Percentiles rank a stretch among this genome's conserved stretches.
These are phyloP conservation scores for Zaprionus inermis DNA, from an alignment of 1,140 invertebrate genomes.

Conservation along the genomic window DNA sequence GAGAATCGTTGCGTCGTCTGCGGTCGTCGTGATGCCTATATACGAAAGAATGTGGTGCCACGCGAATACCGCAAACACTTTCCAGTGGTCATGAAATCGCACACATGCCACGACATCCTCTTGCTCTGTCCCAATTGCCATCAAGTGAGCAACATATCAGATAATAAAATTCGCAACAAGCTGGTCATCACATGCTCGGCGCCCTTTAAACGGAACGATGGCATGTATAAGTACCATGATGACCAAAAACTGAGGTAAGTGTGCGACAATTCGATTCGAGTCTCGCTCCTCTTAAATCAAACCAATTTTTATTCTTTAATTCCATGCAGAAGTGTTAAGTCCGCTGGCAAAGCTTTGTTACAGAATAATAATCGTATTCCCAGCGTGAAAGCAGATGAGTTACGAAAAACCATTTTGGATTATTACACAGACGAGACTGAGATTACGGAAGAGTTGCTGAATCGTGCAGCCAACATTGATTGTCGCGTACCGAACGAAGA, in stretches of 20 bases:
- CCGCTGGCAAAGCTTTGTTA: constrained; percentile 88
- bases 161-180: constrained; percentile 87
- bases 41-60: constrained; percentile 93
- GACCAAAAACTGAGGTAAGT: constrained; percentile 68
- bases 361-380: constrained; percentile 86
- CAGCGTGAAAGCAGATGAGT: constrained; percentile 84
- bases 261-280: neutral
- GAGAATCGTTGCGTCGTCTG: constrained; percentile 94
- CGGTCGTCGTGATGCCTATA: constrained; percentile 88
- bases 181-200: constrained; percentile 88
- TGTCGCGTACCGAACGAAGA: constrained; percentile 85
- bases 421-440: constrained; percentile 84
- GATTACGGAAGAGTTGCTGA: constrained; percentile 85
- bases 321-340: constrained; percentile 86
- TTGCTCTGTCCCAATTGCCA: constrained; percentile 91
- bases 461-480: constrained; percentile 83
- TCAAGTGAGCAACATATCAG: constrained; percentile 88
- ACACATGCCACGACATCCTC: constrained; percentile 93
- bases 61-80: constrained; percentile 94
- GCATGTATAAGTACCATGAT: constrained; percentile 73
- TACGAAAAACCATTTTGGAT: constrained; percentile 85
- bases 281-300: neutral
- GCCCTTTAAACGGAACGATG: constrained; percentile 84
- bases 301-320: constrained; percentile 39
- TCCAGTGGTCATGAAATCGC: constrained; percentile 92